A percentile compares a stretch with the other conserved stretches of the same genome.
Evolutionary conservation across 2,797 vertebrate species (phyloP).

Genomic region (Chelmon rostratus): DNA sequence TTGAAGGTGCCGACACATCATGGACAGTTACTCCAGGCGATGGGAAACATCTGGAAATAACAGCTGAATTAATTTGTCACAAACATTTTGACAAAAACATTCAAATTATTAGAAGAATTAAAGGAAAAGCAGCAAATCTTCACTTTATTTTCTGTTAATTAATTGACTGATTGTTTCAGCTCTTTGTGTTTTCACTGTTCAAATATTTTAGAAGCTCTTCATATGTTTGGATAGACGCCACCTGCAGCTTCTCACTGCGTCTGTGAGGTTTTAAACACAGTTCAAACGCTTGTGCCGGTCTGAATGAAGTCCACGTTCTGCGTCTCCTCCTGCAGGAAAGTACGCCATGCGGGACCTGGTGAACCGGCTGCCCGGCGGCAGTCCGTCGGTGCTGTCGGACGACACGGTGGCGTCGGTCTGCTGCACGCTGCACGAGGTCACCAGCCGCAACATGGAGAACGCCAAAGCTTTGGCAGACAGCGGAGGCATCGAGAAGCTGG

Average conservation of each 20-base stretch:
- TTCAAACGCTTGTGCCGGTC: background rate
- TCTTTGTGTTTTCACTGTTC: no score
- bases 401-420: slow-evolving; percentile 96
- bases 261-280: no score
- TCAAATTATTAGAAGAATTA: no score
- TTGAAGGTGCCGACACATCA: background rate
- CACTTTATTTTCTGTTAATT: no score
- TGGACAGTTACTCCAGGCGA: background rate
- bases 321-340: slow-evolving; percentile 87
- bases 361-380: slow-evolving; percentile 92
- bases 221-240: no score
- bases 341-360: slow-evolving; percentile 98
- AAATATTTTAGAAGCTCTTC: no score
- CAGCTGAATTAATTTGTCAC: background rate
- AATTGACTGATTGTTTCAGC: no score
- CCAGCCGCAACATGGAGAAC: slow-evolving; percentile 98
- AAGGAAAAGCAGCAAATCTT: no score
- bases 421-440: slow-evolving; percentile 98
- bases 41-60: background rate
- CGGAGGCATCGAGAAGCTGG: slow-evolving; percentile 96
- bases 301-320: background rate
- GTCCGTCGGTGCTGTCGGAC: slow-evolving; percentile 89
- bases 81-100: no score
- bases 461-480: slow-evolving; percentile 96
- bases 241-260: no score